A percentile compares a stretch with the other conserved stretches of the same genome.
phyloP scores from a whole-genome alignment of 2,888 invertebrate species.

The Agrenia bidenticulata region DNA sequence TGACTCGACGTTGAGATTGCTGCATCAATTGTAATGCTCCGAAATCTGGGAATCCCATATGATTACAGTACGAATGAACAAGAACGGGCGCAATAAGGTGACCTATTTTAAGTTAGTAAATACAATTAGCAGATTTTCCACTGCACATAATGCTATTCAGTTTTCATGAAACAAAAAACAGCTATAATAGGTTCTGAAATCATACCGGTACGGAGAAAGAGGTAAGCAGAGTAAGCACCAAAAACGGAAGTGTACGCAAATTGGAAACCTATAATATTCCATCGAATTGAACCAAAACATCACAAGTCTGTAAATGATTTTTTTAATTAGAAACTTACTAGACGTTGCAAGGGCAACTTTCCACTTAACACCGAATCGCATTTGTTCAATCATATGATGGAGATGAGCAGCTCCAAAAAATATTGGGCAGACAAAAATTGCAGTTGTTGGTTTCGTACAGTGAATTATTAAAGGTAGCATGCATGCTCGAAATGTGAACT shows the following conservation, averaged over 20 bases:
- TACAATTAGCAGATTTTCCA: background rate
- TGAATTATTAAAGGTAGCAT: constrained; percentile 89
- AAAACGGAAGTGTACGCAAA: constrained; percentile 88
- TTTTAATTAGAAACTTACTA: constrained; percentile 61
- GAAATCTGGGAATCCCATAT: constrained; percentile 93
- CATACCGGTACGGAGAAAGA: constrained; percentile 84
- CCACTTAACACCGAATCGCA: constrained; percentile 70
- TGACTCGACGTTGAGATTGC: constrained; percentile 64
- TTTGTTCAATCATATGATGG: constrained; percentile 82
- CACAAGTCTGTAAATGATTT: background rate
- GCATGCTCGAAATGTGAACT: constrained; percentile 92
- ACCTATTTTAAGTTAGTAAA: constrained; percentile 60
- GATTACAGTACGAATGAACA: constrained; percentile 93
- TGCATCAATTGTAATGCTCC: constrained; percentile 66
- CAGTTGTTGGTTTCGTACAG: constrained; percentile 71
- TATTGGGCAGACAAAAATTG: constrained; percentile 81
- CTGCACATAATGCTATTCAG: too few species aligned
- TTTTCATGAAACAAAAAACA: too few species aligned
- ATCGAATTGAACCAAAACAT: constrained; percentile 11
- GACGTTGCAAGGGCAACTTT: constrained; percentile 71
- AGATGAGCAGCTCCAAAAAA: constrained; percentile 93
- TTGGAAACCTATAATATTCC: constrained; percentile 69
- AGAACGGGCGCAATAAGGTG: constrained; percentile 84
- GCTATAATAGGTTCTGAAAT: too few species aligned
- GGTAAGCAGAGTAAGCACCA: constrained; percentile 90